Evolutionary conservation across 1,140 invertebrate genomes (phyloP).

Genomic region (Solenopsis fugax): DNA sequence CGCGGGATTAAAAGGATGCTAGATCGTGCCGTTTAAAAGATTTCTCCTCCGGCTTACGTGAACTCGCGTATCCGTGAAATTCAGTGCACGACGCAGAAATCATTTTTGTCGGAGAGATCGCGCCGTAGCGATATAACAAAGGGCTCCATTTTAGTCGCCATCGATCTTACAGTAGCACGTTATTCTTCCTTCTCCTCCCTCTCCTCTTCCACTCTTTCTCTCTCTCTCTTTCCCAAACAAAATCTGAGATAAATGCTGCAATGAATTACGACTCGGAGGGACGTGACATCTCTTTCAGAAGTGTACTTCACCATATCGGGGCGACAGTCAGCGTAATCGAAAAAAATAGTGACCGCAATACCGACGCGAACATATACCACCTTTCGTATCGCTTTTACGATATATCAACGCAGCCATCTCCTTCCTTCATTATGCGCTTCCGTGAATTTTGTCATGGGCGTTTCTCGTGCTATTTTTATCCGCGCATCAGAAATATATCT

Average conservation of each 20-base stretch:
- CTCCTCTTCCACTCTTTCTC: background rate
- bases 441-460: background rate
- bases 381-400: constrained; percentile 38
- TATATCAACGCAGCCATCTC: background rate
- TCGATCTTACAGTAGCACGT: constrained; percentile 63
- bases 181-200: background rate
- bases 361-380: background rate
- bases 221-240: constrained; percentile 20
- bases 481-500: background rate
- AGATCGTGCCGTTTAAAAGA: constrained; percentile 32
- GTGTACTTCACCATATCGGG: constrained; percentile 23
- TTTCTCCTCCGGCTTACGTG: constrained; percentile 1
- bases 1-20: constrained; percentile 5
- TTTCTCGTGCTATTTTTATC: constrained; percentile 40
- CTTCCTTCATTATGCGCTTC: constrained; percentile 37
- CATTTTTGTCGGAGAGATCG: constrained; percentile 40
- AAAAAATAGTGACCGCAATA: constrained; percentile 55
- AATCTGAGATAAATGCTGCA: constrained; percentile 55
- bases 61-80: constrained; percentile 44
- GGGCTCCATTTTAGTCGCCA: constrained; percentile 35
- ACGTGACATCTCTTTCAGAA: constrained; percentile 49
- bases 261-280: constrained; percentile 56
- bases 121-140: constrained; percentile 56
- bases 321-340: constrained; percentile 44
- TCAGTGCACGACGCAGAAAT: constrained; percentile 52